Conservation (phyloP, 2,888 invertebrate genomes). For the Diabrotica balteata region DNA sequence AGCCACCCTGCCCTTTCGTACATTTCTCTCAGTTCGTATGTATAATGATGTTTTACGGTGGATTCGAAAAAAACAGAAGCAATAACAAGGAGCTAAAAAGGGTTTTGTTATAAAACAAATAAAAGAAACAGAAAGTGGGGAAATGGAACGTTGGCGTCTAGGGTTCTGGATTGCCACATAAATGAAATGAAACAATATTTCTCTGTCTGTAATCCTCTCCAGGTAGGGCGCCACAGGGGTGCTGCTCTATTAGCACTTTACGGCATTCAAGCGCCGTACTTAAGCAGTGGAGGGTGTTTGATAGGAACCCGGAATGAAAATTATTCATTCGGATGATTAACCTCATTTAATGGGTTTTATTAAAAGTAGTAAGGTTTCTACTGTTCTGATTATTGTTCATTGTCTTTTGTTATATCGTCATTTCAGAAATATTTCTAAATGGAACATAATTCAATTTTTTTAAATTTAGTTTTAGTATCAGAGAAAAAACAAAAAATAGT, state of each 20-base stretch:
- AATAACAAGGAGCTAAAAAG: constrained; percentile 39
- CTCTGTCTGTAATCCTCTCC: constrained; percentile 46
- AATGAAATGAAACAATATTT: constrained; percentile 51
- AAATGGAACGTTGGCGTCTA: constrained; percentile 25
- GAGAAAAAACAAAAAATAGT: too few relatives aligned
- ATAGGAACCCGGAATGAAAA: too few relatives aligned
- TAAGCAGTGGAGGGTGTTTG: constrained; percentile 17
- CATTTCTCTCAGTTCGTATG: neutral
- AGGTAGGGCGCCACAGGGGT: constrained; percentile 44
- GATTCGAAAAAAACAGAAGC: constrained; percentile 34
- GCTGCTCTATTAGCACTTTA: constrained; percentile 49
- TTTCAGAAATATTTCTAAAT: too few relatives aligned
- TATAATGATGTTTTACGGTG: constrained; percentile 18
- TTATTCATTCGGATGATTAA: too few relatives aligned
- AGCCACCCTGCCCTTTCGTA: constrained; percentile 10
- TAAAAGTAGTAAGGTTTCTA: too few relatives aligned
- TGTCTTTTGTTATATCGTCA: too few relatives aligned
- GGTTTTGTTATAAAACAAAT: constrained; percentile 39
- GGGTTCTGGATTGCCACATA: constrained; percentile 38
- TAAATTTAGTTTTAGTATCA: too few relatives aligned
- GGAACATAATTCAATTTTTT: too few relatives aligned
- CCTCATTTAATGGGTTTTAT: too few relatives aligned
- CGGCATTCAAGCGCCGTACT: constrained; percentile 46
- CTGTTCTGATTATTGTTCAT: too few relatives aligned
- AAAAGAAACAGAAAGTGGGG: constrained; percentile 35